These are phyloP conservation scores for Eupithecia centaureata DNA, from an alignment of 2,888 invertebrate species.

Conservation along the genomic window DNA sequence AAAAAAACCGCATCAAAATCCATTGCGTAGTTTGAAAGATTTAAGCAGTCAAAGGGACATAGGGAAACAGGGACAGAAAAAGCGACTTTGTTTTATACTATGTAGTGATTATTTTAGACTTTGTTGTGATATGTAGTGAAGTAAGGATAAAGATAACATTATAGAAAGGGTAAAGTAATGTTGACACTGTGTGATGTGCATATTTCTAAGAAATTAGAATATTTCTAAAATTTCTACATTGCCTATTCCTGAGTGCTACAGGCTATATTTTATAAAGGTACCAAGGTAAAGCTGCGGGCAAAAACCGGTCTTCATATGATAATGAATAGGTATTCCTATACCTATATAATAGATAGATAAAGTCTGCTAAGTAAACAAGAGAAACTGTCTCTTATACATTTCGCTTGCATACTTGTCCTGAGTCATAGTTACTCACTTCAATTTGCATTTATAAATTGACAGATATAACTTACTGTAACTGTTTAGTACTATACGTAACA, in stretches of 20 bases:
- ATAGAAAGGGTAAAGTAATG: no score
- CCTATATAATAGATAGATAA: slow-evolving; percentile 25
- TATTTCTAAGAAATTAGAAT: no score
- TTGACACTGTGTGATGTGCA: no score
- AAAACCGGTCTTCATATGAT: not conserved
- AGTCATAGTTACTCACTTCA: slow-evolving; percentile 1
- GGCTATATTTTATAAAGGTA: not conserved
- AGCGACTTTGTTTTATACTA: no score
- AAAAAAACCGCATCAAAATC: no score
- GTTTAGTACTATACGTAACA: not conserved
- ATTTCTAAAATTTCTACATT: not conserved
- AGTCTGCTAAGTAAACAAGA: slow-evolving; percentile 24
- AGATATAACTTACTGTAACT: no score
- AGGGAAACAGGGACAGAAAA: no score
- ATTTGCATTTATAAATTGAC: slow-evolving; percentile 7
- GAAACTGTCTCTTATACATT: slow-evolving; percentile 18
- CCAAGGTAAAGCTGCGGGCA: not conserved
- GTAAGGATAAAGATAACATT: no score
- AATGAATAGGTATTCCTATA: slow-evolving; percentile 5
- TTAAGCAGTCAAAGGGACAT: no score
- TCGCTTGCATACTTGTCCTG: slow-evolving; percentile 9
- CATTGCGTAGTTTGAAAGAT: no score
- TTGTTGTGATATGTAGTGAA: no score
- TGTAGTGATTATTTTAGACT: no score
- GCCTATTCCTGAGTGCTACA: not conserved